phyloP scores from a whole-genome alignment of 2,797 vertebrate genomes.

The Cuculus canorus region DNA sequence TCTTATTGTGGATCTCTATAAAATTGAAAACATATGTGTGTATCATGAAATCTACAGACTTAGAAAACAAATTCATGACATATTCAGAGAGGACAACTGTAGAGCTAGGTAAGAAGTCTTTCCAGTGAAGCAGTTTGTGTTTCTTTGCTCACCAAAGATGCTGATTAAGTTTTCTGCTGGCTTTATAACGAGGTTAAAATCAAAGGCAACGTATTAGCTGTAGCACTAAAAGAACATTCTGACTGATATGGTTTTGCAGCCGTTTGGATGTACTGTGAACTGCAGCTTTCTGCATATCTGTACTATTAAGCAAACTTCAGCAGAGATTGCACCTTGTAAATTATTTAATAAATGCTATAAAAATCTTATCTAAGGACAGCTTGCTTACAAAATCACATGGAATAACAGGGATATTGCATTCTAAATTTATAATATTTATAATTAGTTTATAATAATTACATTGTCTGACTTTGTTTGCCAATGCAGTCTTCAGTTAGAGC shows the following conservation, averaged over 20 bases:
- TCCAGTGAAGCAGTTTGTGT: not conserved
- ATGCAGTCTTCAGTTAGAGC: not conserved
- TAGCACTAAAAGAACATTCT: not conserved
- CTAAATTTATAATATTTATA: not conserved
- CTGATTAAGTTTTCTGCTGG: not conserved
- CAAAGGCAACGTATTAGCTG: not conserved
- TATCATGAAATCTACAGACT: not conserved
- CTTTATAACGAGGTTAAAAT: not conserved
- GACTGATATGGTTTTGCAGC: not conserved
- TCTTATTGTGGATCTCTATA: not conserved
- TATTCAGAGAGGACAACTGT: not conserved
- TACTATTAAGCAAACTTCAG: not conserved
- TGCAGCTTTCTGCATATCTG: not conserved
- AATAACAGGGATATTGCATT: not conserved
- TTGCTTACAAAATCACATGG: not conserved
- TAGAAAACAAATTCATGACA: not conserved
- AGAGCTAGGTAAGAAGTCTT: not conserved
- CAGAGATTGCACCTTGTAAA: not conserved
- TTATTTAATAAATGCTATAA: not conserved
- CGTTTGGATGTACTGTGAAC: not conserved
- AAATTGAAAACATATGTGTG: not conserved
- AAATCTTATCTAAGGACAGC: not conserved
- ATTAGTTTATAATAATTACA: not conserved
- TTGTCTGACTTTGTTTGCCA: not conserved
- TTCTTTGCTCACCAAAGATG: not conserved